phyloP scores from a whole-genome alignment of 2,797 vertebrate genomes.

The Oceanodroma leucorhoa region DNA sequence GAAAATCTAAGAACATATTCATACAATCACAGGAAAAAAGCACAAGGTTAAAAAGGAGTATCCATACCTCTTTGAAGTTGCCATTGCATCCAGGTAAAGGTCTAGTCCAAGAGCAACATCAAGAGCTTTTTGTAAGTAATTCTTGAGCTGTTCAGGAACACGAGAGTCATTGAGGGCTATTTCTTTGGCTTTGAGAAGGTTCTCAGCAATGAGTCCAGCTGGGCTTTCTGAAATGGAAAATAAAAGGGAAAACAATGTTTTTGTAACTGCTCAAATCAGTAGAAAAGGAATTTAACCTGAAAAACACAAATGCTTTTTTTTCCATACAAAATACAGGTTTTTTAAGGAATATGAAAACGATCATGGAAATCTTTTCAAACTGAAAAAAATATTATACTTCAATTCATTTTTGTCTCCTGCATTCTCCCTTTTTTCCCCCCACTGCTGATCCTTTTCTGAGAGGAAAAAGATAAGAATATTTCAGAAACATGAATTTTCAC shows the following conservation, averaged over 20 bases:
- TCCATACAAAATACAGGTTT: not conserved
- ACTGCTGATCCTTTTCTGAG: not conserved
- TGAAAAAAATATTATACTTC: not conserved
- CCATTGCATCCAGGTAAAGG: conserved; percentile 46
- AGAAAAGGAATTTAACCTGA: not conserved
- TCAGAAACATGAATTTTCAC: not conserved
- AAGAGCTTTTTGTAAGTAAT: conserved; percentile 75
- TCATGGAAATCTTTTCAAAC: not conserved
- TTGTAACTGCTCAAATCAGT: not conserved
- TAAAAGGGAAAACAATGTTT: not conserved
- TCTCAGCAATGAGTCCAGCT: conserved; percentile 74
- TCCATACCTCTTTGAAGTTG: not conserved
- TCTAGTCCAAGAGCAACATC: conserved; percentile 77
- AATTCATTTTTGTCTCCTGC: not conserved
- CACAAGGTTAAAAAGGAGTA: not conserved
- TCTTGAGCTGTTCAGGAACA: conserved; percentile 73
- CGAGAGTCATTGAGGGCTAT: conserved; percentile 51
- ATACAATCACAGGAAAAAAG: not conserved
- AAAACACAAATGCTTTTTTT: not conserved
- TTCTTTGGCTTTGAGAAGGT: conserved; percentile 77
- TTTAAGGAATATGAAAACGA: not conserved
- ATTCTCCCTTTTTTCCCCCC: not conserved
- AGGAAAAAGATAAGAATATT: not conserved
- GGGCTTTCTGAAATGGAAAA: conserved; percentile 74
- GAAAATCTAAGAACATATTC: not conserved